phyloP scores from a whole-genome alignment of 2,113 vertebrate species.

The Saguinus imperator region DNA sequence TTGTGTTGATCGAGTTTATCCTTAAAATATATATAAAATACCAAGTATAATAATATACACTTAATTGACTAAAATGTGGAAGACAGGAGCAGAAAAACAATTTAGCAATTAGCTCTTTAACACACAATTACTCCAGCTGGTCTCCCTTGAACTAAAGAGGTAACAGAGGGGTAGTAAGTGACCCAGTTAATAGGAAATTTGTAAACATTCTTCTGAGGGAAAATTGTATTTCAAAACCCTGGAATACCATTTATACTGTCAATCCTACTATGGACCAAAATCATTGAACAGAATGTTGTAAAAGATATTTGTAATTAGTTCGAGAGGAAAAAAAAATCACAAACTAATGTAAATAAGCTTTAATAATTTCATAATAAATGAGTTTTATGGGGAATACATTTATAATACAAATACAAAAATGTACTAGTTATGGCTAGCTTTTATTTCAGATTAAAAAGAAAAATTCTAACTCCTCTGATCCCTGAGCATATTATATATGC shows the following conservation, averaged over 20 bases:
- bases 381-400: background rate
- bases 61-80: constrained; percentile 30
- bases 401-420: background rate
- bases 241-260: background rate
- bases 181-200: background rate
- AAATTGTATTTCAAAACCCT: background rate
- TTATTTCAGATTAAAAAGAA: constrained; percentile 7
- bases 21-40: constrained; percentile 42
- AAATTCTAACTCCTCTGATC: background rate
- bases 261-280: background rate
- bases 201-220: constrained; percentile 17
- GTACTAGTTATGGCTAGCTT: constrained; percentile 1
- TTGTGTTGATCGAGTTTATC: background rate
- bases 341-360: background rate
- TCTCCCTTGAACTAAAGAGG: constrained; percentile 4
- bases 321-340: background rate
- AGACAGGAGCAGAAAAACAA: background rate
- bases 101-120: background rate
- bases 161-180: background rate
- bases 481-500: background rate
- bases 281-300: background rate
- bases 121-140: background rate
- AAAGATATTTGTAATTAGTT: background rate
- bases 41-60: constrained; percentile 34
- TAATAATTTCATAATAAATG: background rate